phyloP scores from a whole-genome alignment of 2,888 invertebrate species.

The Eurytoma adleriae region DNA sequence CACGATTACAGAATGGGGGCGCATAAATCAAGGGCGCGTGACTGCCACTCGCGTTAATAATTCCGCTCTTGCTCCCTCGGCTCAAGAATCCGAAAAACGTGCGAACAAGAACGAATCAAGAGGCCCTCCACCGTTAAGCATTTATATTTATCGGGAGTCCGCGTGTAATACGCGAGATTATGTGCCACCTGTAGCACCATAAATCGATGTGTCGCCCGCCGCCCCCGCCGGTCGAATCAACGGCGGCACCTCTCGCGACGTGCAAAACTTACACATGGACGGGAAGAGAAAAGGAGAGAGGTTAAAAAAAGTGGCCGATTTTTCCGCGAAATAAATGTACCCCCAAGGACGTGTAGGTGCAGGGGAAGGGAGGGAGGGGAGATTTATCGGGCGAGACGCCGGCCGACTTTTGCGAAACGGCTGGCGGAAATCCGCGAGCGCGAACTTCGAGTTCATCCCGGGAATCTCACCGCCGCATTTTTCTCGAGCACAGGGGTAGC shows the following conservation, averaged over 20 bases:
- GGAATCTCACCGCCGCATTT: not conserved
- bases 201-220: conserved; percentile 36
- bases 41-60: no score
- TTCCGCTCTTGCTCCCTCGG: no score
- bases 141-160: no score
- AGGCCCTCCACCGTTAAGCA: no score
- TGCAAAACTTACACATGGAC: not conserved
- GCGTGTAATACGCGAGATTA: conserved; percentile 27
- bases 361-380: not conserved
- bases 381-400: conserved; percentile 33
- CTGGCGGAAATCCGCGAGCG: conserved; percentile 3
- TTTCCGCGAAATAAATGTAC: conserved; percentile 31
- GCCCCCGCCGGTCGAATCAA: not conserved
- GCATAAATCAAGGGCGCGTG: no score
- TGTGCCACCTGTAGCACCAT: conserved; percentile 49
- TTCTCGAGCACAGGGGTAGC: not conserved
- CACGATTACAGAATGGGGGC: no score
- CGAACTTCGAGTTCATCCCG: not conserved
- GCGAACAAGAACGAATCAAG: no score
- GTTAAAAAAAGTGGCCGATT: no score
- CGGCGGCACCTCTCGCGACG: not conserved
- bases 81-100: no score
- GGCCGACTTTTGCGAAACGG: conserved; percentile 1
- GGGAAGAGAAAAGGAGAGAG: not conserved
- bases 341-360: conserved; percentile 26